Conservation (phyloP, 2,797 vertebrate species). For the Limnodromus scolopaceus region DNA sequence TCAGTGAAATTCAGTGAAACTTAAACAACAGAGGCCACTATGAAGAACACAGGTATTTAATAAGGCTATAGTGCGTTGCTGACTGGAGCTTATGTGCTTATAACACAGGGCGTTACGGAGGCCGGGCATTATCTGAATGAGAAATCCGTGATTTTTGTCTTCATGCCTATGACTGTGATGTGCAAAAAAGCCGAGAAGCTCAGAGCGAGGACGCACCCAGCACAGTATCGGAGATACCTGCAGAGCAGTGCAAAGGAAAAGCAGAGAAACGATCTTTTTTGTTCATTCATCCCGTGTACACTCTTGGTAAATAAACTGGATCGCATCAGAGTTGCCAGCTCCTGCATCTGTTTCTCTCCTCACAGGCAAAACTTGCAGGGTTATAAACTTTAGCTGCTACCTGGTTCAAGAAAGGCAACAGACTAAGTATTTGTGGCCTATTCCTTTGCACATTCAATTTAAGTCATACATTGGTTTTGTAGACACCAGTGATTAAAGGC, state of each 20-base stretch:
- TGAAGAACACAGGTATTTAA: neutral
- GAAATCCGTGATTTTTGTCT: neutral
- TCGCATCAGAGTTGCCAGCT: neutral
- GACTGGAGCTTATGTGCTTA: neutral
- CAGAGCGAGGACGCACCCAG: neutral
- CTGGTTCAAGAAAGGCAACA: neutral
- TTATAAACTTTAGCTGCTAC: neutral
- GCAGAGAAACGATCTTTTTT: neutral
- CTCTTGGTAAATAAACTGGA: neutral
- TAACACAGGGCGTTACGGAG: neutral
- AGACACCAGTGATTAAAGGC: conserved; percentile 9
- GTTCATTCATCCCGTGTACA: neutral
- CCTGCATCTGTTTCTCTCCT: neutral
- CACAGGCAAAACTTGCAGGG: neutral
- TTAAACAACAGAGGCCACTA: neutral
- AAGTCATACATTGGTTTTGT: neutral
- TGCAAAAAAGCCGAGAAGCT: neutral
- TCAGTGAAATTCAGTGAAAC: too few relatives aligned
- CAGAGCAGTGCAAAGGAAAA: neutral
- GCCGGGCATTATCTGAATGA: neutral
- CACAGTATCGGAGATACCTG: neutral
- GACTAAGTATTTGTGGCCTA: conserved; percentile 45
- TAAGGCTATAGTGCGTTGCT: rapidly evolving
- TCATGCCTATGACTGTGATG: neutral
- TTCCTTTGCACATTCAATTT: conserved; percentile 23